Conservation (phyloP, 2,888 invertebrate genomes). For the Operophtera brumata region DNA sequence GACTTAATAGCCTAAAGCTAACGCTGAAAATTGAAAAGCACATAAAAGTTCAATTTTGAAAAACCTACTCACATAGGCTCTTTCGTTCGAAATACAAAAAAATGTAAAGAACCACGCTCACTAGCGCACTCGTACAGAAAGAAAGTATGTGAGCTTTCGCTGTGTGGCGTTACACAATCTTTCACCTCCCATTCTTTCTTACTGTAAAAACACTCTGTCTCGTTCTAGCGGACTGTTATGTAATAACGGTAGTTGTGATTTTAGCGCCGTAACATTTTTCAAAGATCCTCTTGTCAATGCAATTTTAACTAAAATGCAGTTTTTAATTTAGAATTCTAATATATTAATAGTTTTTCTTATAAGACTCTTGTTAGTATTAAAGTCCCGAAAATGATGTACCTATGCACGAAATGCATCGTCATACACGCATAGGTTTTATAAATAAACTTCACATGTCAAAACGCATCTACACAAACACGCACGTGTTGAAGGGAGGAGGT, state of each 20-base stretch:
- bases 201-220: slow-evolving; percentile 43
- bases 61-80: slow-evolving; percentile 60
- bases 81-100: slow-evolving; percentile 62
- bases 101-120: slow-evolving; percentile 71
- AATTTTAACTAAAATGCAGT: slow-evolving; percentile 20
- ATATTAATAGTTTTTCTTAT: slow-evolving; percentile 5
- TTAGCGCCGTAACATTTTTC: slow-evolving; percentile 75
- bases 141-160: slow-evolving; percentile 78
- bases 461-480: slow-evolving; percentile 58
- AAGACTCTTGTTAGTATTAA: slow-evolving; percentile 16
- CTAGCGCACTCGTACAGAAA: slow-evolving; percentile 37
- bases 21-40: slow-evolving; percentile 50
- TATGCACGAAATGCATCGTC: slow-evolving; percentile 20
- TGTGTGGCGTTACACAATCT: slow-evolving; percentile 77
- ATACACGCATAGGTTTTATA: slow-evolving; percentile 54
- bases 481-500: slow-evolving; percentile 33
- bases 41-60: slow-evolving; percentile 62
- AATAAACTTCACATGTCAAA: slow-evolving; percentile 68
- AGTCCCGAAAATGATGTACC: slow-evolving; percentile 11
- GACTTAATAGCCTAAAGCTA: slow-evolving; percentile 41
- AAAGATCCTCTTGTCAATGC: slow-evolving; percentile 58
- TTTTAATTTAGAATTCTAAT: background rate
- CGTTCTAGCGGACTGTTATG: slow-evolving; percentile 69
- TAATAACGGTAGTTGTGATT: slow-evolving; percentile 79
- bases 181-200: slow-evolving; percentile 57